Base-by-base conservation (phyloP, 2,113 vertebrate genomes). In the Lipophrys pholis region DNA sequence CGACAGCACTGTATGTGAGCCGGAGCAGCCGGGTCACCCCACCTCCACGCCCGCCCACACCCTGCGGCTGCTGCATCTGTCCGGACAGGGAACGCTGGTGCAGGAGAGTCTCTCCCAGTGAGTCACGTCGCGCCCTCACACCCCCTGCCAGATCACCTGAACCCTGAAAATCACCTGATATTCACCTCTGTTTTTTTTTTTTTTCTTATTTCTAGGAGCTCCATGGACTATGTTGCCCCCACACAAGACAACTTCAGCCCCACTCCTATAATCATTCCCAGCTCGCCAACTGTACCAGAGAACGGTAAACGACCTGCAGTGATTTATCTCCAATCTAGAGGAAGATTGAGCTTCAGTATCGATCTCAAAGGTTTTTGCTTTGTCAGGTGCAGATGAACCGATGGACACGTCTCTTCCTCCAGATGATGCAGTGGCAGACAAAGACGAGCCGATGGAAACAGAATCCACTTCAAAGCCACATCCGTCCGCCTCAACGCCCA, bases 61-160 rank as follows among this genome's bases (percentile, higher is more conserved):
- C 52, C 90, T 98, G 67, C 93, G 84, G 0, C 90, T 99, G 55
- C 92, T 99, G 73, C 97, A 99, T 14, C 93, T 97, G 10, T 98
- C 97, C 15, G 97, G 96, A 48, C 96, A 98, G 82, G 89, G 87
- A 30, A 89, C 94, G 0, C 82, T 95, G 85, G 93, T 80, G 46
- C 95, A 94, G 78, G 92, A 96, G 14, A 94, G 91, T 86, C 90
- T 94, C 64, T 95, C 94, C 39, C 94, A 52, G 97, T 99, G 92
- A 95, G 97, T 73, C 30, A 0, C 35, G 3, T 3, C 10, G 5
- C 10, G 5, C 17, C 38, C 0, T 51, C 16, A 6, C 2, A 11
- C 16, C 8, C 0, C 11, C 14, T 5, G 6, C 8, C 12, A 55
- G 6, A 46, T 6, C 5, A 8, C 15, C 11, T 1, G 41, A 14